Base-by-base conservation (phyloP, 2,888 invertebrate genomes). In the Esperia sulphurella region DNA sequence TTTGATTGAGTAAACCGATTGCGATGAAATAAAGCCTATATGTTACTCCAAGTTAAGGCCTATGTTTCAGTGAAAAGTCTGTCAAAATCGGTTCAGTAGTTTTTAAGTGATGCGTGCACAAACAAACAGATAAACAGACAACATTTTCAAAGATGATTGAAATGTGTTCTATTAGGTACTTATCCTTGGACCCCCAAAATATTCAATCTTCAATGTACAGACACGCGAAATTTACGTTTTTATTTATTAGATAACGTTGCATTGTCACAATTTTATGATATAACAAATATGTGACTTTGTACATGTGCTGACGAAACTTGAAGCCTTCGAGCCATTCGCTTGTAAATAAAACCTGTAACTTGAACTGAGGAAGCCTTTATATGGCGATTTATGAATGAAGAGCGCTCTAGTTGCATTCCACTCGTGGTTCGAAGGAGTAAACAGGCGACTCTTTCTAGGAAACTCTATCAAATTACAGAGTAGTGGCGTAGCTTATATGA, bases 361-460 rank as follows among this genome's bases (percentile, higher is more conserved):
- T 46, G 67, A 72, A 67, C 57, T 50, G 55, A 59, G 59, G 57
- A 57, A 56, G 49, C 55, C 43, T 47, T 61, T 52, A 58, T 50
- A 57, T 52, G 50, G 59, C 38, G 43, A 51, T 77, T 79, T 74
- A 80, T 85, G 84, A 84, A 84, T 84, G 84, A 65, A 63, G 60
- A 64, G 50, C 67, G 78, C 70, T 68, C 66, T 51, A 60, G 57
- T 73, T 69, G 75, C 82, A 80, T 74, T 78, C 72, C 59, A 51
- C 52, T 41, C 49, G 57, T 60, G 58, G 59, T 58, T 51, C 45
- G 48, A 48, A 48, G 61, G 43, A 40, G 62, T 63, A 61, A 65
- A 66, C 70, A 71, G 48, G 52, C 52, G 45, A 57, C 39, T 39
- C 40, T 49, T 73, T 71, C 72, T 57, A 29, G 50, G 71, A 72